Evolutionary conservation across 2,113 vertebrate genomes (phyloP), one percentile per base, ranked within the genome.

Genomic region (Cercocebus atys): DNA sequence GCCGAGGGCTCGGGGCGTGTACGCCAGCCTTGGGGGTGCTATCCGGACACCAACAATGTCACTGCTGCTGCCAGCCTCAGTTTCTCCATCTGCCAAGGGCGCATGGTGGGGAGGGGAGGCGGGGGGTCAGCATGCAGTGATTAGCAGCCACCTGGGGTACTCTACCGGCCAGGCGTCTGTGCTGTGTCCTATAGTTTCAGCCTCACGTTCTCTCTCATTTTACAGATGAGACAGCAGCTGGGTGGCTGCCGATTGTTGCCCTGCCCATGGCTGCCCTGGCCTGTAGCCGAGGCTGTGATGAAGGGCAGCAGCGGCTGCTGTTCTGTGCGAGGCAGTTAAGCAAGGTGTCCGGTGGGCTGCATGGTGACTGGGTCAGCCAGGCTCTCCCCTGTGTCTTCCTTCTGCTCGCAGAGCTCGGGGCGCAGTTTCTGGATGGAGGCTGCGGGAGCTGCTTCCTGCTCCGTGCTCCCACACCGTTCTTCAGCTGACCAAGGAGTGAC

Each of bases 1-100:
- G 59, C 68, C 2, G 0, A 88, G 47, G 1, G 3, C 3, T 11
- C 8, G 17, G 55, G 23, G 32, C 0, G 4, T 10, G 12, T 16
- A 8, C 47, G 8, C 27, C 8, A 52, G 35, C 23, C 23, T 72
- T 30, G 8, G 23, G n/a, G 73, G 8, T 35, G 40, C 55, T 32
- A 30, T 40, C 27, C 40, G 38, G 17, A 17, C 35, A 43, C 80
- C 3, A 1, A 7, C 0, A 5, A 11, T 2, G 2, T 43, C 13
- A 20, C 43, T 66, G 4, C 22, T 73, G 50, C 10, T 25, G 10
- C 22, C 10, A 43, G 55, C 81, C 90, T 88, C 57, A 18, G 95
- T 83, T 59, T 94, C 14, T 75, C 45, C n/a, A 23, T n/a, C 8
- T 76, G 20, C 72, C 1, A 0, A 55, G 20, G 57, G 45, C 1